phyloP scores from a whole-genome alignment of 2,797 vertebrate genomes.

The Tragelaphus eurycerus region DNA sequence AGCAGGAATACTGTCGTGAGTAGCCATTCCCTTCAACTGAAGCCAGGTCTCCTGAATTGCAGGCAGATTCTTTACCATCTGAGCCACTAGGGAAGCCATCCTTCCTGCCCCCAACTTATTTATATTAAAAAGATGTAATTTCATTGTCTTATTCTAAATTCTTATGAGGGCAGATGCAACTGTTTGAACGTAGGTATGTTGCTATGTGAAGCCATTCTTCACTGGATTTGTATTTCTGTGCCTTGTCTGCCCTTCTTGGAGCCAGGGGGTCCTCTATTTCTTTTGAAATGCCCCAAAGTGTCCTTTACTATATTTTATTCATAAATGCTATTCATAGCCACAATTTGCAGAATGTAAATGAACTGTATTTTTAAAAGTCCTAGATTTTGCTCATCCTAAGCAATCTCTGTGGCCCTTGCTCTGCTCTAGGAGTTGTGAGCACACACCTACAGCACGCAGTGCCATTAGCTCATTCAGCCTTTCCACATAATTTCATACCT shows the following conservation, averaged over 20 bases:
- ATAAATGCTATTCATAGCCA: neutral
- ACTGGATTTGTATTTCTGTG: neutral
- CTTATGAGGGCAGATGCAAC: neutral
- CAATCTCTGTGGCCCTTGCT: neutral
- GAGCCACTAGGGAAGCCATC: neutral
- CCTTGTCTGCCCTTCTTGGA: neutral
- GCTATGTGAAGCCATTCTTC: neutral
- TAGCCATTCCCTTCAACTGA: neutral
- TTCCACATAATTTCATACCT: conserved; percentile 37
- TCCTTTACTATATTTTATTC: conserved; percentile 11
- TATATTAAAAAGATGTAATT: neutral
- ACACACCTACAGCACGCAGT: no score
- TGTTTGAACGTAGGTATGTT: neutral
- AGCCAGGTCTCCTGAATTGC: neutral
- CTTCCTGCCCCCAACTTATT: neutral
- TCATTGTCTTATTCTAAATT: neutral
- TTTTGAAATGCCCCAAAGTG: neutral
- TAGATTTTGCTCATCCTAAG: neutral
- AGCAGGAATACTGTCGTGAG: neutral
- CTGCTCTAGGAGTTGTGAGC: neutral
- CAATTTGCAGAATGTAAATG: conserved; percentile 23
- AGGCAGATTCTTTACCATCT: neutral
- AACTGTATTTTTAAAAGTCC: conserved; percentile 14
- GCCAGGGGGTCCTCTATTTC: neutral
- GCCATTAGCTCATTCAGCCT: conserved; percentile 8